Evolutionary conservation across 1,140 invertebrate genomes (phyloP), one percentile per base, ranked within the genome.

Genomic region (Whitmania pigra): DNA sequence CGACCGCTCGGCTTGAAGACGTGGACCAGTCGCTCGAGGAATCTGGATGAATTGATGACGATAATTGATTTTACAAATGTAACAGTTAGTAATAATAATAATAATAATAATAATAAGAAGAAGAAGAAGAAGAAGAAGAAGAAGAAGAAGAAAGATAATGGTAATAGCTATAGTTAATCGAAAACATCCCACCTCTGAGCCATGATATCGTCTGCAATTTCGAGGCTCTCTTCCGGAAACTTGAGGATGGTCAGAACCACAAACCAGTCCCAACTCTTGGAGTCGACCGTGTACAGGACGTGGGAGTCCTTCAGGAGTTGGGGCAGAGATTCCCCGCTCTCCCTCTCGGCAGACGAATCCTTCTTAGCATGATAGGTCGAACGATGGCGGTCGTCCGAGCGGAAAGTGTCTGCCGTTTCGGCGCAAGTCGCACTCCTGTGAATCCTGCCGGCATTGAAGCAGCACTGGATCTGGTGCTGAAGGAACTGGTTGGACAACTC

Each of bases 1-100:
- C 93, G 87, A 70, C 88, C 89, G 22, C 89, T 90, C 0, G 93
- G 93, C 79, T 89, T 90, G 78, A 89, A 91, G 80, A 93, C 96
- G 74, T 89, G 87, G 0, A 94, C 84, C 3, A 97, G 84, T 49
- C 88, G 87, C 73, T 88, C 87, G 0, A 93, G 84, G 82, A 95
- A 94, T 67, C 86, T 87, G 78, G 15, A 17, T 17, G 0, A 11
- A 49, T 66, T 70, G 22, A 11, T 67, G 6, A 25, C n/a, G 40
- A 43, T 49, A 49, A 43, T 36, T n/a, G n/a, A n/a, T n/a, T n/a
- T n/a, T n/a, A n/a, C n/a, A n/a, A n/a, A n/a, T n/a, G n/a, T n/a
- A n/a, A n/a, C n/a, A n/a, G n/a, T n/a, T 49, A 17, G 9, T 49
- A 49, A 49, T 49, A 49, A 49, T 49, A 49, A 49, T 49, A 49